phyloP scores from a whole-genome alignment of 2,113 vertebrate genomes.

The Antidorcas marsupialis region DNA sequence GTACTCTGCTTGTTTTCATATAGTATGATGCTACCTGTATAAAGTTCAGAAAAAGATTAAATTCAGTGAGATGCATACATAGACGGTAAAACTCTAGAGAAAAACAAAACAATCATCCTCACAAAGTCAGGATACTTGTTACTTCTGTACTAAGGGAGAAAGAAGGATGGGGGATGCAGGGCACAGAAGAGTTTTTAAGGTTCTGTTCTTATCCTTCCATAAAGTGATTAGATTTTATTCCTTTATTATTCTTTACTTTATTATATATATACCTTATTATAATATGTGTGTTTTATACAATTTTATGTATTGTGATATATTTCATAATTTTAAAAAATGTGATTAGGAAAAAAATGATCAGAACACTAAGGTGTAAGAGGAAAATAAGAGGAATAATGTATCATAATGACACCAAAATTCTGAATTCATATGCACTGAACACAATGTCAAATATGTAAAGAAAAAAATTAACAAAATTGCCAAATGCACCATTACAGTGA shows the following conservation, averaged over 20 bases:
- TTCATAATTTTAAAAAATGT: neutral
- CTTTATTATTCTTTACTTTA: neutral
- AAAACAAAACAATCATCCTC: neutral
- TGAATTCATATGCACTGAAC: neutral
- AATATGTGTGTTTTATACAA: neutral
- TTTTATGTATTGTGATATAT: neutral
- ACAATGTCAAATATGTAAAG: neutral
- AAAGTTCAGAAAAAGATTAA: neutral
- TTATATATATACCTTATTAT: neutral
- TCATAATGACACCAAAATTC: neutral
- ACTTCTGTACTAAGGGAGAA: neutral
- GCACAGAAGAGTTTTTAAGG: neutral
- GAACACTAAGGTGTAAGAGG: neutral
- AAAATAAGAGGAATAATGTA: neutral
- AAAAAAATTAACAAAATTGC: neutral
- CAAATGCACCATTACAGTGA: neutral
- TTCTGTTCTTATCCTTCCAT: neutral
- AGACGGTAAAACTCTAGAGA: neutral
- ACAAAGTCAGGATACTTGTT: neutral
- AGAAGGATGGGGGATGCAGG: neutral
- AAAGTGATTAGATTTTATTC: neutral
- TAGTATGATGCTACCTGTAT: neutral
- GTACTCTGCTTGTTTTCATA: neutral
- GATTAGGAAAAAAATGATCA: neutral
- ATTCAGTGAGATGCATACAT: neutral